Evolutionary conservation across 2,113 vertebrate species (phyloP).

Genomic region (Corythoichthys intestinalis): DNA sequence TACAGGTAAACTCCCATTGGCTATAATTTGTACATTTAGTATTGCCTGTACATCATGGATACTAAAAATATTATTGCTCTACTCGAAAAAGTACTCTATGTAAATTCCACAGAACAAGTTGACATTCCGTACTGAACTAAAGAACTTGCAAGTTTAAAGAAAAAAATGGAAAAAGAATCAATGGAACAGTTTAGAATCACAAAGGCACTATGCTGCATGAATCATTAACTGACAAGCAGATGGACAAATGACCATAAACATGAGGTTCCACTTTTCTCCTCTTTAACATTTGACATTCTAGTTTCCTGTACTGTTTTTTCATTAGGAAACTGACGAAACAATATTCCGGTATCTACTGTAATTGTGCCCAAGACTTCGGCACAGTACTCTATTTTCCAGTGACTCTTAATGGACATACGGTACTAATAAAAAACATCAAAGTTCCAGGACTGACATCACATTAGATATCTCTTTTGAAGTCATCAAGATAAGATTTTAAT

Average conservation of each 20-base stretch:
- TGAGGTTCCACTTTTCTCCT: not conserved
- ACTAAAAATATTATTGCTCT: constrained; percentile 64
- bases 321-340: not conserved
- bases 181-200: not conserved
- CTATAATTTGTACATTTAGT: constrained; percentile 1
- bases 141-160: not conserved
- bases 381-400: not conserved
- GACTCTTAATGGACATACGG: not conserved
- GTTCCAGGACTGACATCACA: not conserved
- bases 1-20: constrained; percentile 5
- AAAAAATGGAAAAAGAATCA: not conserved
- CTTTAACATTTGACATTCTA: not conserved
- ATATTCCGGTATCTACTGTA: not conserved
- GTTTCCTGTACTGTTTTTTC: not conserved
- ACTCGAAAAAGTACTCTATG: constrained; percentile 31
- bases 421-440: not conserved
- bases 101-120: constrained; percentile 37
- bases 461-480: not conserved
- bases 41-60: constrained; percentile 21
- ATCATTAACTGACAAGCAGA: not conserved
- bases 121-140: not conserved
- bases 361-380: not conserved
- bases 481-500: not conserved
- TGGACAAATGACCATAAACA: not conserved
- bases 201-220: not conserved